Percentiles rank a stretch among this genome's conserved stretches.
Conservation (phyloP, 2,888 invertebrate genomes). For the Protonemura montana region DNA sequence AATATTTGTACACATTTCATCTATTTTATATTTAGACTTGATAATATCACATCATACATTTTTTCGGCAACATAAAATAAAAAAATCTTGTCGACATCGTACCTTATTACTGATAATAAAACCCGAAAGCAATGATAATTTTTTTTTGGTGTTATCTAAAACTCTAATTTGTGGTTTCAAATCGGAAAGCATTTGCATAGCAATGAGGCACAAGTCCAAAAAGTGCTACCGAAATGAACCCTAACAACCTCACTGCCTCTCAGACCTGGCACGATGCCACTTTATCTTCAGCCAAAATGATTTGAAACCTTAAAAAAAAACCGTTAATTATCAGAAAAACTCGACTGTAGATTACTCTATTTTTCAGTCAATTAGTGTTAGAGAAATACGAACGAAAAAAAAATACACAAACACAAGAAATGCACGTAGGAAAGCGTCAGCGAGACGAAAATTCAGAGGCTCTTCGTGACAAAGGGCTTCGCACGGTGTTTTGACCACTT, state of each 20-base stretch:
- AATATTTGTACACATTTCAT: slow-evolving; percentile 16
- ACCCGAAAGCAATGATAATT: background rate
- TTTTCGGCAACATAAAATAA: background rate
- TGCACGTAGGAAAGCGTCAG: background rate
- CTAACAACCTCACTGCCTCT: background rate
- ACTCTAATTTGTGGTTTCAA: background rate
- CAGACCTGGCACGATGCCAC: background rate
- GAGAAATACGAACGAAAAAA: background rate
- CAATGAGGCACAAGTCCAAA: background rate
- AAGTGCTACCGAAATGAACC: background rate
- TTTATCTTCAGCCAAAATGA: background rate
- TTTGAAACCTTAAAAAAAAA: background rate
- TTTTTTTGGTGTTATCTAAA: background rate
- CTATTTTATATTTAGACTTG: background rate
- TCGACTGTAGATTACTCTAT: background rate
- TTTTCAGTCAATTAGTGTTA: background rate
- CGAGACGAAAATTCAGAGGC: background rate
- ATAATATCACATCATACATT: slow-evolving; percentile 27
- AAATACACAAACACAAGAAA: background rate
- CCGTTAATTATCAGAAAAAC: background rate
- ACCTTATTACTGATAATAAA: background rate
- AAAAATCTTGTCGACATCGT: background rate
- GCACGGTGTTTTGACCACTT: slow-evolving; percentile 38
- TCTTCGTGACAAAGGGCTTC: background rate
- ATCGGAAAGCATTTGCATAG: no score